Base-by-base conservation (phyloP, 2,888 invertebrate genomes). In the Lasioglossum figueresi region DNA sequence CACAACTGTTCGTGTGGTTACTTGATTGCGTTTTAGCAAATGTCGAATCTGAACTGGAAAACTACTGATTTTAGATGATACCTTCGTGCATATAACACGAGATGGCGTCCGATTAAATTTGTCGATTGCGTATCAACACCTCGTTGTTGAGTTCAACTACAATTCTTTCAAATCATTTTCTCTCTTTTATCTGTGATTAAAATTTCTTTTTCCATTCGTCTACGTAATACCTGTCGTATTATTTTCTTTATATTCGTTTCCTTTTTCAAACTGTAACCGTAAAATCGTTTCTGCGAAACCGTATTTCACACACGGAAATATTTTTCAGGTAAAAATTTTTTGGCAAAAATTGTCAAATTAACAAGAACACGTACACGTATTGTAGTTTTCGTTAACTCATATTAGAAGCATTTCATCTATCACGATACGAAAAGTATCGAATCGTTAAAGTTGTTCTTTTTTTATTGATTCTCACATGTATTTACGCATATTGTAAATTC, bases 41-140 rank as follows among this genome's bases (percentile, higher is more conserved):
- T 79, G 73, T 81, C 84, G 80, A 79, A 84, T 72, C 85, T 72
- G 80, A 85, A 59, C 82, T 85, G 80, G 75, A 80, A 82, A 85
- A 85, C 77, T 87, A 86, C 85, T 78, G 80, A 83, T 86, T 87
- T 86, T 87, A 78, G 72, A 19, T 80, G 68, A 85, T 83, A 80
- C 85, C 68, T 78, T 59, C 48, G 59, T 45, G 23, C 48, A 52
- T 52, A 19, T 66, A 85, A 78, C 87, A 78, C 85, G 87, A 87
- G 87, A 87, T 87, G 87, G 87, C 87, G 87, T 87, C 72, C 73
- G 80, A 83, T 87, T 79, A 79, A 84, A 76, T 86, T 80, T 80
- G 70, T 81, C 79, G 79, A 86, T 86, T 79, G 77, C 80, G 43
- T 56, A 84, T 79, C 76, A 78, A 76, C 45, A 34, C 56, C 34